Evolutionary conservation across 2,797 vertebrate species (phyloP).

Genomic region (Danio jaintianensis): DNA sequence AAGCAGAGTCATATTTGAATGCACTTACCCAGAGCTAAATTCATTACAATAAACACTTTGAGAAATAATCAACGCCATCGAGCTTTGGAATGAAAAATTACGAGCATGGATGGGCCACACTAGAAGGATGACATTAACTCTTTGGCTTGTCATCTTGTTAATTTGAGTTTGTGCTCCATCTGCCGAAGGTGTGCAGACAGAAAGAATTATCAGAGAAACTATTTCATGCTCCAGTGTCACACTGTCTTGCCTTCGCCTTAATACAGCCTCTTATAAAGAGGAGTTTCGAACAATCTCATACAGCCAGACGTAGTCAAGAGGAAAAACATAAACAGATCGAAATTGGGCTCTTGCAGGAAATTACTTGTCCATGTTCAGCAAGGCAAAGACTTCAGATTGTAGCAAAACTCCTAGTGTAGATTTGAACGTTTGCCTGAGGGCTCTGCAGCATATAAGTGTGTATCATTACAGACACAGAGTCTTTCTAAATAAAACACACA

Average conservation of each 20-base stretch:
- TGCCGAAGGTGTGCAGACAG: constrained; percentile 65
- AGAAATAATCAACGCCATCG: constrained; percentile 3
- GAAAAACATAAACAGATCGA: constrained; percentile 65
- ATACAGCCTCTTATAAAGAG: constrained; percentile 61
- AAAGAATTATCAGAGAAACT: constrained; percentile 71
- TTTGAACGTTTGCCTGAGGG: constrained; percentile 52
- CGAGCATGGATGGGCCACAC: constrained; percentile 12
- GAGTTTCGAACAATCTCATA: constrained; percentile 64
- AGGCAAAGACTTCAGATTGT: constrained; percentile 55
- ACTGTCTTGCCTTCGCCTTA: constrained; percentile 61
- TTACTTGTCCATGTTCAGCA: constrained; percentile 63
- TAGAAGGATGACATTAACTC: constrained; percentile 29
- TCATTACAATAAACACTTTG: neutral
- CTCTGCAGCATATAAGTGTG: constrained; percentile 47
- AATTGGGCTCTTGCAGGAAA: constrained; percentile 67
- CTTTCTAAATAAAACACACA: constrained; percentile 31
- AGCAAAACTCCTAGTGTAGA: constrained; percentile 56
- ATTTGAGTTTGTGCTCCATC: constrained; percentile 68
- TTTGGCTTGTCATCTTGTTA: constrained; percentile 77
- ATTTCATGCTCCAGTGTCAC: constrained; percentile 70
- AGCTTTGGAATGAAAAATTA: neutral
- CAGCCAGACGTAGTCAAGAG: constrained; percentile 56
- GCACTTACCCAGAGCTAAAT: neutral
- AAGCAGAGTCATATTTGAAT: neutral
- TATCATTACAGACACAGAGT: constrained; percentile 48